Percentiles rank a stretch among this genome's conserved stretches.
phyloP scores from a whole-genome alignment of 2,888 invertebrate species.

The Lepeophtheirus nordmannii region DNA sequence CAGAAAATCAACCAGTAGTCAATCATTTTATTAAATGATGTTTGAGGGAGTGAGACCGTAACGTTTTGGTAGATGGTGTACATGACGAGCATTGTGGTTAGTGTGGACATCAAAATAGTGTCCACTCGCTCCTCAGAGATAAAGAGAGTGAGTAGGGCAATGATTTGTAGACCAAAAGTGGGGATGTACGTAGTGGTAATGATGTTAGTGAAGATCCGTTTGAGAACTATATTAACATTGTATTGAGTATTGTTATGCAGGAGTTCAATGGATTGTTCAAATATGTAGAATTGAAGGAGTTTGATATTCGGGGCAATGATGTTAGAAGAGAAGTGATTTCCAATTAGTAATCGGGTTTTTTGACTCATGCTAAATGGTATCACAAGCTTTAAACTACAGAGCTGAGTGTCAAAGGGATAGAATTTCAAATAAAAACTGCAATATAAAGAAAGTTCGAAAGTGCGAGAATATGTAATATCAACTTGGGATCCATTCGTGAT shows the following conservation, averaged over 20 bases:
- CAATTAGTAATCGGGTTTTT: no score
- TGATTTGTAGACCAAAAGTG: neutral
- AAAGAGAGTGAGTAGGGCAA: constrained; percentile 4
- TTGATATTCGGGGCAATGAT: no score
- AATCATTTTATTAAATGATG: constrained; percentile 6
- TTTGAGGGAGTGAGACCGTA: neutral
- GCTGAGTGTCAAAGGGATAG: constrained; percentile 7
- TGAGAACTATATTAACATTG: neutral
- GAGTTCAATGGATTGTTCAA: no score
- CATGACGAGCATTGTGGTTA: constrained; percentile 18
- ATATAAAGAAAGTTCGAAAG: neutral
- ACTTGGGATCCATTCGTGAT: neutral
- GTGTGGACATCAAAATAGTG: neutral
- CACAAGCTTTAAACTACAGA: neutral
- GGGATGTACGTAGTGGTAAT: constrained; percentile 1
- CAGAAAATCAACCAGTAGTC: constrained; percentile 18
- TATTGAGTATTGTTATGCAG: no score
- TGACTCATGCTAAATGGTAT: neutral
- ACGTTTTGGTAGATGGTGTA: constrained; percentile 9
- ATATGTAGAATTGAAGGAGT: no score
- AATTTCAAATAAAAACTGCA: neutral
- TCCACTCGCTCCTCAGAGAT: constrained; percentile 13
- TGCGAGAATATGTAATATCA: neutral
- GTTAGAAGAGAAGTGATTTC: no score
- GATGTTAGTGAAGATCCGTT: neutral